Evolutionary conservation across 92 coral and sea anemone genomes (phyloP), one percentile per base, ranked within the genome.

Genomic region (Plumapathes pennacea): DNA sequence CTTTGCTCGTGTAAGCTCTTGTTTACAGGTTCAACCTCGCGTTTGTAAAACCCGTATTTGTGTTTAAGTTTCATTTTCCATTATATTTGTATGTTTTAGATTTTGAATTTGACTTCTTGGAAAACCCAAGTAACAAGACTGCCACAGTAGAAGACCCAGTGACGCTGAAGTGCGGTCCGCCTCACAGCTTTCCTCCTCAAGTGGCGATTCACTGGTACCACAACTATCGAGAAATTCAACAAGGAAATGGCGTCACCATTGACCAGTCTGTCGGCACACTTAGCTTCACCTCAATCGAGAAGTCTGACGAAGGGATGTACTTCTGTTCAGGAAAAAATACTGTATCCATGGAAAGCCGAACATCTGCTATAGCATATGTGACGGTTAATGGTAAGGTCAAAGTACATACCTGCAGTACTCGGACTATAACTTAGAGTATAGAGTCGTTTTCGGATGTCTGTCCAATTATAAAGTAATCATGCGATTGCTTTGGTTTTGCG

Each of bases 381-480:
- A 88, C 86, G 37, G 89, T 92, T 0, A 63, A 90, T 81, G 98
- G 98, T 92, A 46, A 30, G 84, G n/a, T n/a, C n/a, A n/a, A n/a
- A n/a, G n/a, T n/a, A n/a, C n/a, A n/a, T n/a, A n/a, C n/a, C n/a
- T n/a, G n/a, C n/a, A n/a, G n/a, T n/a, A n/a, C n/a, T n/a, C n/a
- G n/a, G n/a, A n/a, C n/a, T n/a, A n/a, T n/a, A n/a, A n/a, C n/a
- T n/a, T n/a, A n/a, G n/a, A n/a, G n/a, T n/a, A n/a, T n/a, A n/a
- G n/a, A n/a, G n/a, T n/a, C n/a, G n/a, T n/a, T n/a, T n/a, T n/a
- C n/a, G n/a, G n/a, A n/a, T n/a, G n/a, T n/a, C n/a, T n/a, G n/a
- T n/a, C n/a, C n/a, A n/a, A n/a, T n/a, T n/a, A n/a, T n/a, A n/a
- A n/a, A n/a, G n/a, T n/a, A n/a, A n/a, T n/a, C n/a, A n/a, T n/a